Evolutionary conservation across 2,888 invertebrate species (phyloP).

Genomic region (Heliconius sara): DNA sequence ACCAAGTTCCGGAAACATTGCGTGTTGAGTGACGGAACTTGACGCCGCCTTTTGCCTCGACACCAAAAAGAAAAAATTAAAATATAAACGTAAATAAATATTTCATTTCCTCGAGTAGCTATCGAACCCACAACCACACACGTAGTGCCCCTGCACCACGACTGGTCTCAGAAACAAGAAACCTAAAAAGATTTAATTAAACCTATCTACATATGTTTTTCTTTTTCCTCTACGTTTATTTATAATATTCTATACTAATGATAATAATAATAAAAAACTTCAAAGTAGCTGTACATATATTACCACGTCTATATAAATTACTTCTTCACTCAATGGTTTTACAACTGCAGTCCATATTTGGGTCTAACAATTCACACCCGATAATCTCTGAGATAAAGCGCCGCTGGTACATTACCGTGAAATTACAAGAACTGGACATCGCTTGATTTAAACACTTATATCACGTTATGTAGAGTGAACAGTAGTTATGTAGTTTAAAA

Average conservation of each 20-base stretch:
- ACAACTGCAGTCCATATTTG: constrained; percentile 65
- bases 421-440: constrained; percentile 52
- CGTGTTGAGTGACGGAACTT: too few relatives aligned
- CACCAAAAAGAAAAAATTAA: too few relatives aligned
- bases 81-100: too few relatives aligned
- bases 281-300: constrained; percentile 33
- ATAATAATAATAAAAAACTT: neutral
- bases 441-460: constrained; percentile 44
- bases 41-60: too few relatives aligned
- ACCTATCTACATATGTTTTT: neutral
- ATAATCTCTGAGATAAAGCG: constrained; percentile 76
- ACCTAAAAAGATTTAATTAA: neutral
- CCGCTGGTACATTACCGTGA: constrained; percentile 62
- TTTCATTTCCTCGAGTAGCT: too few relatives aligned
- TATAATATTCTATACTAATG: neutral
- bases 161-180: too few relatives aligned
- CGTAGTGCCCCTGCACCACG: too few relatives aligned
- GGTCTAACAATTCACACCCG: constrained; percentile 77
- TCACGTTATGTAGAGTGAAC: constrained; percentile 39
- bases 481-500: neutral
- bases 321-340: constrained; percentile 57
- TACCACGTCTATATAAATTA: constrained; percentile 50
- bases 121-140: too few relatives aligned
- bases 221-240: neutral
- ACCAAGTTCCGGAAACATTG: too few relatives aligned